These are phyloP conservation scores for Adoxophyes honmai DNA, from an alignment of 1,140 invertebrate species.

Conservation along the genomic window DNA sequence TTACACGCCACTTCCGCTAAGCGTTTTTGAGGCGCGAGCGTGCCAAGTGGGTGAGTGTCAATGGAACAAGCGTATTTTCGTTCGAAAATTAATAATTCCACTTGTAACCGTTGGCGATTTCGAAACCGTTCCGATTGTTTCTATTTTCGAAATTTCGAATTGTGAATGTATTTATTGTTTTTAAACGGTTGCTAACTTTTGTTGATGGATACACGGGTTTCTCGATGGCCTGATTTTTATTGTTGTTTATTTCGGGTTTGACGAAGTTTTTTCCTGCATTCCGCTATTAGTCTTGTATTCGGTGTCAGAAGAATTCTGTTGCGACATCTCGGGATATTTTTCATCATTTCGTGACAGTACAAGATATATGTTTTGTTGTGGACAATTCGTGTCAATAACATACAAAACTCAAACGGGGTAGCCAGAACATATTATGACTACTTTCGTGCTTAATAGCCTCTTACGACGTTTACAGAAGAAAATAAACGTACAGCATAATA, in stretches of 20 bases:
- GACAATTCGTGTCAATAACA: too few relatives aligned
- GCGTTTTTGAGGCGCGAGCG: slow-evolving; percentile 25
- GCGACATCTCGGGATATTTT: too few relatives aligned
- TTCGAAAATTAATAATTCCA: neutral
- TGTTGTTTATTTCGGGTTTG: neutral
- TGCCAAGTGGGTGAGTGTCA: slow-evolving; percentile 70
- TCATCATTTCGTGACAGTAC: too few relatives aligned
- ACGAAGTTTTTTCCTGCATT: too few relatives aligned
- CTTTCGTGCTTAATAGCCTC: too few relatives aligned
- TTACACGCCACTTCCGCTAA: slow-evolving; percentile 13
- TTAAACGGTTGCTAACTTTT: neutral
- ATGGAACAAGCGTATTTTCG: slow-evolving; percentile 32
- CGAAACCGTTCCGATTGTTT: slow-evolving; percentile 4
- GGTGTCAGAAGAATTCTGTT: too few relatives aligned
- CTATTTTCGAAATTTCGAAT: slow-evolving; percentile 6
- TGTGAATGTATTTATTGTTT: neutral
- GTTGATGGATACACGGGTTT: slow-evolving; percentile 8
- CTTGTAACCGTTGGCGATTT: neutral
- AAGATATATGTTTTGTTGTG: too few relatives aligned
- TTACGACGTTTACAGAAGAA: too few relatives aligned
- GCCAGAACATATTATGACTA: too few relatives aligned
- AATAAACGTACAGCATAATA: too few relatives aligned
- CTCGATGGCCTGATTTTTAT: neutral
- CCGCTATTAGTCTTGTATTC: too few relatives aligned
- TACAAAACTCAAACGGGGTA: too few relatives aligned